phyloP scores from a whole-genome alignment of 2,888 invertebrate genomes.

The Lasioglossum oenotherae region DNA sequence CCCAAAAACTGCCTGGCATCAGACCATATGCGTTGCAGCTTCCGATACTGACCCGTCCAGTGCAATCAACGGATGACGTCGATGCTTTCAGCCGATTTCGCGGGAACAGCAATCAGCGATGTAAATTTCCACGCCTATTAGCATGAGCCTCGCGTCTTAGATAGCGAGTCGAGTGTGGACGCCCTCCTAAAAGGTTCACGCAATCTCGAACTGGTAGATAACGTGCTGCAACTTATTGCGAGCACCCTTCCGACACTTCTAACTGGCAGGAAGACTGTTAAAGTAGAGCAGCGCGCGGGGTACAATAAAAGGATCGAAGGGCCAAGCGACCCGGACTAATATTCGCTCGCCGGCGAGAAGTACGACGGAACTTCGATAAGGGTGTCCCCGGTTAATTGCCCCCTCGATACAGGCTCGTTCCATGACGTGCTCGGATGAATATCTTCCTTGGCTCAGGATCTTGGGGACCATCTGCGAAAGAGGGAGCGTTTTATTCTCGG shows the following conservation, averaged over 20 bases:
- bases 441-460: neutral
- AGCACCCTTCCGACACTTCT: slow-evolving; percentile 13
- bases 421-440: slow-evolving; percentile 28
- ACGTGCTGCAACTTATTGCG: neutral
- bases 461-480: slow-evolving; percentile 20
- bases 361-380: slow-evolving; percentile 29
- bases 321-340: slow-evolving; percentile 15
- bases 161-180: neutral
- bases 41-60: neutral
- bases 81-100: neutral
- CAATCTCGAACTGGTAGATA: neutral
- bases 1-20: neutral
- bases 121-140: slow-evolving; percentile 9
- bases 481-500: slow-evolving; percentile 49
- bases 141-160: slow-evolving; percentile 2
- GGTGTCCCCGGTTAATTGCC: slow-evolving; percentile 60
- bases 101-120: slow-evolving; percentile 1
- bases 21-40: neutral
- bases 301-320: slow-evolving; percentile 11
- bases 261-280: neutral
- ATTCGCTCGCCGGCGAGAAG: slow-evolving; percentile 1
- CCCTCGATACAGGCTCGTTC: slow-evolving; percentile 34
- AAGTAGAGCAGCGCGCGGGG: neutral
- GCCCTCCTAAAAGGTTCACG: slow-evolving; percentile 5
- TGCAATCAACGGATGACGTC: neutral